Evolutionary conservation across 1,140 invertebrate species (phyloP), one percentile per base, ranked within the genome.

Genomic region (Hyposmocoma kahamanoa): DNA sequence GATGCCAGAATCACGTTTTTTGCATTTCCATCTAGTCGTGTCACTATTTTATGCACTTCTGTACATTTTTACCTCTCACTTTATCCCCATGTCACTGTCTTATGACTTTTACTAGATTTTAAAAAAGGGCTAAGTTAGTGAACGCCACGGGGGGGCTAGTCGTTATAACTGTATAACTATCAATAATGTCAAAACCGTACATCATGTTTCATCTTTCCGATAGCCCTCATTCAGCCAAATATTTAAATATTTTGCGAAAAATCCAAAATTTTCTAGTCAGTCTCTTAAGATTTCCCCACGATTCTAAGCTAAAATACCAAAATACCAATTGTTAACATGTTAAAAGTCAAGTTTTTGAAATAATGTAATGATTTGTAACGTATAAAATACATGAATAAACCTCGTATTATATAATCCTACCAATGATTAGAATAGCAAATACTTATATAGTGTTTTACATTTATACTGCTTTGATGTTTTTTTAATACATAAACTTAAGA

Each of bases 221-320:
- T n/a, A 45, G 32, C 3, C 41, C 18, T 26, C 26, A 20, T 22
- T 24, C 65, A 78, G 62, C 74, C 70, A 80, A 83, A 77, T 66
- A 72, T 43, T 62, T 66, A 45, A 51, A 28, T 11, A 28, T 11
- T 52, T 55, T 61, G 74, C 53, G 68, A 62, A 73, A 80, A 52
- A 72, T 66, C 78, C 72, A 82, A 84, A 82, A 67, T 80, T 84
- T 62, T 84, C 81, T 84, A 84, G 81, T 84, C 81, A 84, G 74
- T 70, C 50, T 69, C 48, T 59, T 68, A 70, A 72, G 59, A 56
- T 69, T 65, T 61, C 56, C 62, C 65, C 55, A 39, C 32, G 59
- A 75, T 62, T 57, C 60, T 78, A 69, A 76, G 67, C 68, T 66
- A 73, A 60, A 73, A 83, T 76, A 80, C 68, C 67, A 67, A 66